Percentiles rank a stretch among this genome's conserved stretches.
Conservation (phyloP, 2,888 invertebrate species). For the Adelphocoris suturalis region DNA sequence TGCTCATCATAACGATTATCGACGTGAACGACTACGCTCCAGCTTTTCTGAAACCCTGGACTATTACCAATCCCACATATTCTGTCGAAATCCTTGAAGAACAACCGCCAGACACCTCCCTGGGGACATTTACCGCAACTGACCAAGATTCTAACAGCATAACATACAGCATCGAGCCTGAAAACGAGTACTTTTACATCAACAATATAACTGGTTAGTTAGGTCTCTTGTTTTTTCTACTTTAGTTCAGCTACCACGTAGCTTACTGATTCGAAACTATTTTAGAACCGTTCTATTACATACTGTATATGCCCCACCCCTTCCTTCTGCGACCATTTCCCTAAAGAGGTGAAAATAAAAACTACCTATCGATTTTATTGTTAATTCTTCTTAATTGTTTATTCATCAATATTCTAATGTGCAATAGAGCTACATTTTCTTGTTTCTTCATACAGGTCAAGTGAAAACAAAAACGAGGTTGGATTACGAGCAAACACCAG, state of each 20-base stretch:
- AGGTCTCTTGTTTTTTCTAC: too few relatives aligned
- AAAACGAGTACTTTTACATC: conserved; percentile 88
- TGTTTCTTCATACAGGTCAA: conserved; percentile 81
- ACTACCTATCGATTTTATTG: too few relatives aligned
- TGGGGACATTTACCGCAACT: conserved; percentile 88
- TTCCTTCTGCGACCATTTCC: too few relatives aligned
- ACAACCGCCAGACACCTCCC: conserved; percentile 88
- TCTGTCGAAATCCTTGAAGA: conserved; percentile 88
- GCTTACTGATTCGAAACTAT: too few relatives aligned
- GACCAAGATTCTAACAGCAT: conserved; percentile 92
- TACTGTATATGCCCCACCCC: neutral
- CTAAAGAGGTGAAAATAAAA: too few relatives aligned
- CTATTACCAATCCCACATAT: conserved; percentile 83
- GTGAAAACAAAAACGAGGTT: conserved; percentile 88
- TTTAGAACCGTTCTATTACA: neutral
- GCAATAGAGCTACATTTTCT: neutral
- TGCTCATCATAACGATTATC: conserved; percentile 82
- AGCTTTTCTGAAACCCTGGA: conserved; percentile 86
- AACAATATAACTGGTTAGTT: conserved; percentile 87
- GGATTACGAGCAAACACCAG: conserved; percentile 90
- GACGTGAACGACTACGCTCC: conserved; percentile 83
- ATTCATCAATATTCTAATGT: too few relatives aligned
- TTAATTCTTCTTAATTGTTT: too few relatives aligned
- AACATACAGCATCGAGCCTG: conserved; percentile 84
- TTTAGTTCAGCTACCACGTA: too few relatives aligned